These are phyloP conservation scores for Micrasema longulum DNA, from an alignment of 1,140 invertebrate species.

Conservation along the genomic window DNA sequence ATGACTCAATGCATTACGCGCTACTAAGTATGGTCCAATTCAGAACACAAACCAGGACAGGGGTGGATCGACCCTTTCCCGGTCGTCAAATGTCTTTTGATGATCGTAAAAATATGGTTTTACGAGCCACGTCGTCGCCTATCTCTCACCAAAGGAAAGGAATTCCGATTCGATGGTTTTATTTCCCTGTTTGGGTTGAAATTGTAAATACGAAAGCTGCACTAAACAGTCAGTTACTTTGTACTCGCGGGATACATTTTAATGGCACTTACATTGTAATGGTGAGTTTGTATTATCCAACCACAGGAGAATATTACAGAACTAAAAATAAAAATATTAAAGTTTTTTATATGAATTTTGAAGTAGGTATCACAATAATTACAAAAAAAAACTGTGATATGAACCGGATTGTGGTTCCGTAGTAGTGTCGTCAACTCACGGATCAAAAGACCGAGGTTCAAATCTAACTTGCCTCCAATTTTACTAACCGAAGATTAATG, in stretches of 20 bases:
- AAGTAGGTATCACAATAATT: no score
- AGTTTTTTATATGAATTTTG: no score
- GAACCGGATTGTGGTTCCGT: no score
- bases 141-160: constrained; percentile 34
- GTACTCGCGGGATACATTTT: constrained; percentile 38
- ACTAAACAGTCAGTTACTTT: constrained; percentile 39
- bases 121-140: constrained; percentile 44
- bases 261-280: constrained; percentile 35
- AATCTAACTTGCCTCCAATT: no score
- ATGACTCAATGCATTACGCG: constrained; percentile 13
- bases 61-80: not conserved
- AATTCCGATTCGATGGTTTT: constrained; percentile 53
- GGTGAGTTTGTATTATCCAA: no score
- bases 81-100: constrained; percentile 50
- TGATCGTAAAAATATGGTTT: constrained; percentile 55
- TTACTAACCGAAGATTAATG: no score
- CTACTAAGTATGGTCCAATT: constrained; percentile 16
- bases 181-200: constrained; percentile 50
- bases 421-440: no score
- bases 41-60: constrained; percentile 41
- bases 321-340: no score
- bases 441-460: no score
- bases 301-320: no score
- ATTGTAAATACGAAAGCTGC: constrained; percentile 47
- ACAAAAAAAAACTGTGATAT: no score